Evolutionary conservation across 2,113 vertebrate genomes (phyloP).

Genomic region (Sebastes schlegelii): DNA sequence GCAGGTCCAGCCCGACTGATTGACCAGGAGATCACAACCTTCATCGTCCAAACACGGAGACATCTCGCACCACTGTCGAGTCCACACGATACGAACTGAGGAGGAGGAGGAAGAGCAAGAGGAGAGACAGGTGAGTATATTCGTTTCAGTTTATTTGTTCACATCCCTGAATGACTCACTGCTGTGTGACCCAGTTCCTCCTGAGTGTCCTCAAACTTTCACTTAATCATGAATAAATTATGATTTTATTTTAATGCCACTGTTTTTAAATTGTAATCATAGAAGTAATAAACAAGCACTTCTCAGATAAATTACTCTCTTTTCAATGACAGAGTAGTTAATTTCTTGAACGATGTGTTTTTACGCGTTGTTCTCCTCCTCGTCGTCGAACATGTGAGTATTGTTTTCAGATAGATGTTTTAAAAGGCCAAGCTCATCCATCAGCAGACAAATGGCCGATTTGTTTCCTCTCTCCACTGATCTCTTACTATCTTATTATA

Average conservation of each 20-base stretch:
- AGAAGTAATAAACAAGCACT: background rate
- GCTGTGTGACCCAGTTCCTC: background rate
- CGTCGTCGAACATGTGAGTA: background rate
- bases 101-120: background rate
- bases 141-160: background rate
- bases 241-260: too few relatives aligned
- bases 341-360: background rate
- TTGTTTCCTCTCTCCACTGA: background rate
- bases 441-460: background rate
- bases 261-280: background rate
- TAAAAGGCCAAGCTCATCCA: background rate
- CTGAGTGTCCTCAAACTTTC: background rate
- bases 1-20: slow-evolving; percentile 96
- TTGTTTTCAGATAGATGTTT: background rate
- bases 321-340: too few relatives aligned
- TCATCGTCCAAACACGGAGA: slow-evolving; percentile 93
- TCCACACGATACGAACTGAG: slow-evolving; percentile 89
- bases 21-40: slow-evolving; percentile 91
- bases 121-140: background rate
- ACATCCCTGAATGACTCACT: background rate
- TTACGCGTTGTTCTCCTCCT: background rate
- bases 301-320: too few relatives aligned
- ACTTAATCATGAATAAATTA: background rate
- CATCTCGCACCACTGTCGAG: slow-evolving; percentile 95
- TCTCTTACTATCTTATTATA: background rate